Percentiles rank a stretch among this genome's conserved stretches.
These are phyloP conservation scores for Drosophila lacicola DNA, from an alignment of 2,888 invertebrate genomes.

Conservation along the genomic window DNA sequence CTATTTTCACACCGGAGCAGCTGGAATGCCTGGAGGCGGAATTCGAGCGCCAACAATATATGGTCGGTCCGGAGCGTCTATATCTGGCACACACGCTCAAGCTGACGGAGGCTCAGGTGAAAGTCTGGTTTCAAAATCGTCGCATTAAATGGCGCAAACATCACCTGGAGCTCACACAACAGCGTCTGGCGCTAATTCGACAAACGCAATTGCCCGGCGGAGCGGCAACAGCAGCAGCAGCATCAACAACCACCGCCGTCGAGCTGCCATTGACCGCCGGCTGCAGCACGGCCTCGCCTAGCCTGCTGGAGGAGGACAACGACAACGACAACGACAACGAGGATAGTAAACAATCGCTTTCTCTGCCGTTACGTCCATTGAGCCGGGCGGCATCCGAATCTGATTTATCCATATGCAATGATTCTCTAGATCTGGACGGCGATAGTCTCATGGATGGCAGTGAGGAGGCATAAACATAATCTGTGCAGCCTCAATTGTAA, in stretches of 20 bases:
- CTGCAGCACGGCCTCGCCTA: constrained; percentile 63
- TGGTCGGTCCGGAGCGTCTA: constrained; percentile 97
- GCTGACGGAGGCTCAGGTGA: constrained; percentile 88
- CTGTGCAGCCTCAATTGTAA: constrained; percentile 52
- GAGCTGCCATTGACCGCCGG: constrained; percentile 46
- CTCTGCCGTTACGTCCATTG: constrained; percentile 62
- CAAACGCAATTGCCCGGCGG: constrained; percentile 82
- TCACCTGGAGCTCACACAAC: constrained; percentile 96
- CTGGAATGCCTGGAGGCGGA: constrained; percentile 96
- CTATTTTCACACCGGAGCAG: constrained; percentile 98
- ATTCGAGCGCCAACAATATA: constrained; percentile 98
- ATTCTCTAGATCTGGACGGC: constrained; percentile 82
- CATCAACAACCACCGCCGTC: constrained; percentile 25
- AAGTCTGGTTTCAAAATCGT: constrained; percentile 97
- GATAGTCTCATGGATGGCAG: constrained; percentile 84
- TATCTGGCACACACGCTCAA: constrained; percentile 90
- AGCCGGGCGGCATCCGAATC: constrained; percentile 82
- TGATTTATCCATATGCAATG: constrained; percentile 85
- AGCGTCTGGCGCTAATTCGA: constrained; percentile 88
- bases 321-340: constrained; percentile 81
- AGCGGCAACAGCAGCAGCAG: constrained; percentile 18
- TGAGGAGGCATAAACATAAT: constrained; percentile 74
- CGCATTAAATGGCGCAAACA: constrained; percentile 97
- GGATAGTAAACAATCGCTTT: constrained; percentile 76
- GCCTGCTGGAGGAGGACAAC: constrained; percentile 72